A percentile compares a stretch with the other conserved stretches of the same genome.
Conservation (phyloP, 2,113 vertebrate genomes). For the Tragelaphus imberbis region DNA sequence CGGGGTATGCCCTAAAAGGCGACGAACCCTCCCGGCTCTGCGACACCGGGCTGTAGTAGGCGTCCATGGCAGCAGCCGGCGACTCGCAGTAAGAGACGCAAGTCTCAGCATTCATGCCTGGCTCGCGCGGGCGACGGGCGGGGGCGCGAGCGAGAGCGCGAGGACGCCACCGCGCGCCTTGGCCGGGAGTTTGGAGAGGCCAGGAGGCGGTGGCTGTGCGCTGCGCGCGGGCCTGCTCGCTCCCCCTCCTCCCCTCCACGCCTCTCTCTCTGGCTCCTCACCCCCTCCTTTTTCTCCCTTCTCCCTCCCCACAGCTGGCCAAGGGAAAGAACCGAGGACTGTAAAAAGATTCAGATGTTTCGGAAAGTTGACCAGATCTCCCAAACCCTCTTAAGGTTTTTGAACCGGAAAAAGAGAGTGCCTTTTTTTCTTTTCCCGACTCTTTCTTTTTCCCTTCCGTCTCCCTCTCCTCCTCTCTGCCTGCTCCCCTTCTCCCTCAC, state of each 20-base stretch:
- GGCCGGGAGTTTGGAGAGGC: slow-evolving; percentile 42
- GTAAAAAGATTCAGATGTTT: slow-evolving; percentile 94
- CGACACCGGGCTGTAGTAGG: slow-evolving; percentile 93
- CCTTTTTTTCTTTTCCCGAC: background rate
- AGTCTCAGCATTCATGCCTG: slow-evolving; percentile 96
- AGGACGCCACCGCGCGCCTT: slow-evolving; percentile 70
- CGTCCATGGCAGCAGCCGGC: slow-evolving; percentile 98
- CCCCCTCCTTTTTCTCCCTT: slow-evolving; percentile 44
- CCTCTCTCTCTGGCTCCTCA: slow-evolving; percentile 37
- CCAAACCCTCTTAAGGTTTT: slow-evolving; percentile 84
- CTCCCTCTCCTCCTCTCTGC: background rate
- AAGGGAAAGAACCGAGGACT: slow-evolving; percentile 71
- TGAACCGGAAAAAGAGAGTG: slow-evolving; percentile 75
- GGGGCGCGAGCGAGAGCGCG: slow-evolving; percentile 57
- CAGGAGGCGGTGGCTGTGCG: slow-evolving; percentile 24
- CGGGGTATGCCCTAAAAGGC: slow-evolving; percentile 94
- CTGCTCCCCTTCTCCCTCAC: background rate
- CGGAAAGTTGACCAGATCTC: slow-evolving; percentile 88
- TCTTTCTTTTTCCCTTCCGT: slow-evolving; percentile 38
- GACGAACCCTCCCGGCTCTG: slow-evolving; percentile 91
- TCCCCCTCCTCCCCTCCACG: slow-evolving; percentile 58
- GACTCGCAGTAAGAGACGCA: slow-evolving; percentile 96
- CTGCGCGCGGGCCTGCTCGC: slow-evolving; percentile 67
- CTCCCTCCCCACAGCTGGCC: slow-evolving; percentile 84
- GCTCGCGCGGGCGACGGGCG: slow-evolving; percentile 57